Evolutionary conservation across 1,140 invertebrate genomes (phyloP).

Genomic region (Lasioglossum albipes): DNA sequence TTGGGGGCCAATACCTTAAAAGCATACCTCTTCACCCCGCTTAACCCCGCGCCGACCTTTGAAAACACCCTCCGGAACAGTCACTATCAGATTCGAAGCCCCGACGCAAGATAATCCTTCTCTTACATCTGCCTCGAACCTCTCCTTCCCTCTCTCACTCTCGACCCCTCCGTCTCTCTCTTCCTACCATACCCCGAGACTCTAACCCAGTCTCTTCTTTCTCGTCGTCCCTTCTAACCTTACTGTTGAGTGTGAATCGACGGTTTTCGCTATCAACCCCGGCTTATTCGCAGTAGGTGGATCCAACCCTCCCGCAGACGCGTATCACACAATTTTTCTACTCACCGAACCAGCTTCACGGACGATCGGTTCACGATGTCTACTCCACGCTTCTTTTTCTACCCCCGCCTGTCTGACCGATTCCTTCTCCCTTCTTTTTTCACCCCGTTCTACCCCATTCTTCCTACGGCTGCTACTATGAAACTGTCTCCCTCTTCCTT

Average conservation of each 20-base stretch:
- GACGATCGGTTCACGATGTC: slow-evolving; percentile 56
- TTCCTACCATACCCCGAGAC: too few species aligned
- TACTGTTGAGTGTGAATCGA: slow-evolving; percentile 67
- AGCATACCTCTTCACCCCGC: slow-evolving; percentile 54
- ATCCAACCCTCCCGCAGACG: slow-evolving; percentile 46
- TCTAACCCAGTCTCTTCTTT: neutral
- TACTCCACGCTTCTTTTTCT: slow-evolving; percentile 12
- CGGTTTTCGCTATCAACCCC: slow-evolving; percentile 70
- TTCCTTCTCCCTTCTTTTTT: neutral
- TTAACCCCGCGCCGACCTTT: slow-evolving; percentile 30
- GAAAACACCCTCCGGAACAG: slow-evolving; percentile 52
- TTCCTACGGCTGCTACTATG: neutral
- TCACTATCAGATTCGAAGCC: slow-evolving; percentile 70
- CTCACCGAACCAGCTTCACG: slow-evolving; percentile 50
- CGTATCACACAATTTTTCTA: slow-evolving; percentile 69
- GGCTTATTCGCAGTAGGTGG: slow-evolving; percentile 64
- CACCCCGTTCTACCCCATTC: neutral
- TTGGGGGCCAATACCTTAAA: slow-evolving; percentile 73
- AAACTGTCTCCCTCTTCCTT: neutral
- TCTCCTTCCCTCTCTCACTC: slow-evolving; percentile 38
- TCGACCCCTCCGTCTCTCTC: neutral
- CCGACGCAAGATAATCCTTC: slow-evolving; percentile 74
- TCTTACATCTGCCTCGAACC: slow-evolving; percentile 70
- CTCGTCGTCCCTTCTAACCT: slow-evolving; percentile 54
- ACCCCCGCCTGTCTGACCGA: slow-evolving; percentile 17